These are phyloP conservation scores for Choloepus hoffmanni DNA, from an alignment of 2,113 vertebrate species.

Conservation along the genomic window DNA sequence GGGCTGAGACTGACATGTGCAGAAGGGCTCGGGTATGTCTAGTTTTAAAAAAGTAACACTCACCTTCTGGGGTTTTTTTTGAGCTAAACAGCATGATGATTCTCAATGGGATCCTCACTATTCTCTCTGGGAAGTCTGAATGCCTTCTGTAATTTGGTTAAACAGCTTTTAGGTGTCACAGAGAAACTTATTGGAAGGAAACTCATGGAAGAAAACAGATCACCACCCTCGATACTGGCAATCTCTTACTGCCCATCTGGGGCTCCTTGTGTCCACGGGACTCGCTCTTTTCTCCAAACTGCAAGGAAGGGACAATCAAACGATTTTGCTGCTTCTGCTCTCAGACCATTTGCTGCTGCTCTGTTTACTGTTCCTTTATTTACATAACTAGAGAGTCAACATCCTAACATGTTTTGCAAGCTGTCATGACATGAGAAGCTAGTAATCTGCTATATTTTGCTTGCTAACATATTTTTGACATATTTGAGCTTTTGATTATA, in stretches of 20 bases:
- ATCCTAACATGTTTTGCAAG: conserved; percentile 89
- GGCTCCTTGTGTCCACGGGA: conserved; percentile 46
- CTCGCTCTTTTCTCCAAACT: background rate
- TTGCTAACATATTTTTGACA: conserved; percentile 91
- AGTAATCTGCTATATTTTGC: conserved; percentile 88
- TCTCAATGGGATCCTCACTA: conserved; percentile 75
- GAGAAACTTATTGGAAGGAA: conserved; percentile 73
- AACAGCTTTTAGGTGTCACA: conserved; percentile 83
- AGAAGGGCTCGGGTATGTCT: background rate
- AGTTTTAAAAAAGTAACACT: conserved; percentile 76
- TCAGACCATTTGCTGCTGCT: conserved; percentile 62
- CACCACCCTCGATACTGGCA: conserved; percentile 66
- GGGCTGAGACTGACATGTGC: background rate
- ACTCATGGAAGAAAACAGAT: conserved; percentile 82
- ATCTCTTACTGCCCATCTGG: conserved; percentile 57
- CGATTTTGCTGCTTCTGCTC: background rate
- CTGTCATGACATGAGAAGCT: conserved; percentile 88
- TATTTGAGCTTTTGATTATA: conserved; percentile 91
- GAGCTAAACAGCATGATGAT: conserved; percentile 75
- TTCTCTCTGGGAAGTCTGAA: conserved; percentile 83
- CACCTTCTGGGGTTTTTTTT: conserved; percentile 73
- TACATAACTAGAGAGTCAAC: conserved; percentile 85
- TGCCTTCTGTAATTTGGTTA: conserved; percentile 85
- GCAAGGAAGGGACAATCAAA: conserved; percentile 56
- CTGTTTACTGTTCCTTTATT: conserved; percentile 86